A percentile compares a stretch with the other conserved stretches of the same genome.
Evolutionary conservation across 2,797 vertebrate genomes (phyloP).

Genomic region (Ctenopoma kingsleyae): DNA sequence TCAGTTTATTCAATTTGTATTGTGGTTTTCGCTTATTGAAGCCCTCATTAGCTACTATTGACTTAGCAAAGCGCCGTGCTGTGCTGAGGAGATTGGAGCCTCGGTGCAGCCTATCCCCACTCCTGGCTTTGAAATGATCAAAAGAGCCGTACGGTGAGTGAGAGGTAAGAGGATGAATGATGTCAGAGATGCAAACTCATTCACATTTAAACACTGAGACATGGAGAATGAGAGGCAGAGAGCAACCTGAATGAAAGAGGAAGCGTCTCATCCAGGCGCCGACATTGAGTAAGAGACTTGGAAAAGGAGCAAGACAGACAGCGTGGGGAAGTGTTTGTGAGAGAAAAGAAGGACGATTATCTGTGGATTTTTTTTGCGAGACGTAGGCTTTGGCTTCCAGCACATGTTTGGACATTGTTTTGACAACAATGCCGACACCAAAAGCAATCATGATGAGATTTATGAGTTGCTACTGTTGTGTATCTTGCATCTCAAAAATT

Average conservation of each 20-base stretch:
- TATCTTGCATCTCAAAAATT: conserved; percentile 28
- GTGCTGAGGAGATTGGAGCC: conserved; percentile 36
- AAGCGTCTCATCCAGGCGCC: conserved; percentile 61
- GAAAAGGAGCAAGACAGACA: conserved; percentile 22
- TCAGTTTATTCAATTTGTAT: conserved; percentile 71
- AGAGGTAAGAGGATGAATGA: conserved; percentile 66
- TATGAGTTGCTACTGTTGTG: conserved; percentile 25
- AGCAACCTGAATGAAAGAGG: conserved; percentile 72
- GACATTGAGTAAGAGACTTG: conserved; percentile 27
- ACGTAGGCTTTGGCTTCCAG: conserved; percentile 44
- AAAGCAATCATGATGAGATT: conserved; percentile 49
- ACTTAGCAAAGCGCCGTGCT: conserved; percentile 60
- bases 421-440: conserved; percentile 57
- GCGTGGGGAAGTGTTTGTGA: conserved; percentile 48
- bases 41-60: conserved; percentile 77
- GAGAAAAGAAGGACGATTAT: conserved; percentile 41
- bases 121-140: conserved; percentile 71
- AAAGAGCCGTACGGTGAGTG: conserved; percentile 50
- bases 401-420: conserved; percentile 72
- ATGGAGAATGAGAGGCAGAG: conserved; percentile 49
- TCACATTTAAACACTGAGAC: conserved; percentile 60
- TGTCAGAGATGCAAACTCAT: conserved; percentile 63
- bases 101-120: conserved; percentile 43
- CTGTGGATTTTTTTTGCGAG: conserved; percentile 43
- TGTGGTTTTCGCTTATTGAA: conserved; percentile 59